phyloP scores from a whole-genome alignment of 2,797 vertebrate genomes.

The Lagothrix lagotricha region DNA sequence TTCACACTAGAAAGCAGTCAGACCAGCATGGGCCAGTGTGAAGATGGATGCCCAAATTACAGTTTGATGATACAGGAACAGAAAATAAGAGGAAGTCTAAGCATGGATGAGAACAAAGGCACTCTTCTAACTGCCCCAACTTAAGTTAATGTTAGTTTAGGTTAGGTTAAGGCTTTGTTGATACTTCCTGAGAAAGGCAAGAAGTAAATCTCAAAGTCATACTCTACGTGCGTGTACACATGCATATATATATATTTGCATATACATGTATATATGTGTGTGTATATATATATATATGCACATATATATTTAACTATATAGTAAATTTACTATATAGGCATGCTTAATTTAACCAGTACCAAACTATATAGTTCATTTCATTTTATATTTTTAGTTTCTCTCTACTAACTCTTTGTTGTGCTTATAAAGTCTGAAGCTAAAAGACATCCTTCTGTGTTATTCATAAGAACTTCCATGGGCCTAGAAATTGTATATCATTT shows the following conservation, averaged over 20 bases:
- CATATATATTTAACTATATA: not conserved
- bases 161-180: not conserved
- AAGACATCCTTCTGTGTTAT: not conserved
- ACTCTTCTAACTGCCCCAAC: not conserved
- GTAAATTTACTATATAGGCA: constrained; percentile 9
- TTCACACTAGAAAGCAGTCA: constrained; percentile 8
- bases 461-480: not conserved
- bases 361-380: not conserved
- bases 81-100: not conserved
- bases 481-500: constrained; percentile 25
- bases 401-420: not conserved
- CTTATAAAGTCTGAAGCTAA: constrained; percentile 14
- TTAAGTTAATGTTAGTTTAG: not conserved
- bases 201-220: not conserved
- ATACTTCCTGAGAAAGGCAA: not conserved
- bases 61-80: not conserved
- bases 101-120: not conserved
- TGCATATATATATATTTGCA: not conserved
- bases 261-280: not conserved
- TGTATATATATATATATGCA: not conserved
- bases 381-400: constrained; percentile 34
- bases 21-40: not conserved
- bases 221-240: not conserved
- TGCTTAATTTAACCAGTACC: not conserved
- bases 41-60: not conserved